Evolutionary conservation across 2,888 invertebrate species (phyloP), one percentile per base, ranked within the genome.

Genomic region (Terebella lapidaria): DNA sequence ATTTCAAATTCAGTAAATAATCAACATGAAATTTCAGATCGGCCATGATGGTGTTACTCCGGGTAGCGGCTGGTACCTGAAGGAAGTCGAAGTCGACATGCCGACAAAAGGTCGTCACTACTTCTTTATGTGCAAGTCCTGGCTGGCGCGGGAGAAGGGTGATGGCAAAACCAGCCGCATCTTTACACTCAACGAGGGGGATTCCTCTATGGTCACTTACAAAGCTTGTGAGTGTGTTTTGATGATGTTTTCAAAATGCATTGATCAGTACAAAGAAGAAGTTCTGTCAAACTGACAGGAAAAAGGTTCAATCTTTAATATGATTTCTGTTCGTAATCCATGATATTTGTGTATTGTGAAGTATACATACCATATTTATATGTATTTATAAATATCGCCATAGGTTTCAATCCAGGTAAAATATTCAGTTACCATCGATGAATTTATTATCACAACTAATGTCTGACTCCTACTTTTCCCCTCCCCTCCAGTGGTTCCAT

Each of bases 81-180:
- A 78, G 62, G 73, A 77, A 46, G 66, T 81, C 20, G 75, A 76
- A 56, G 69, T 81, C 1, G 76, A 78, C 62, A 67, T 78, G 65
- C 80, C 81, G 4, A 77, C 75, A 4, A 78, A 76, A 64, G 80
- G 80, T 3, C 75, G 73, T 63, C 74, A 76, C 59, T 81, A 78
- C 67, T 71, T 71, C 56, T 80, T 81, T 67, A 65, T 62, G 2
- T 79, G 80, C 65, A 72, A 74, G 54, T 69, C 72, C 61, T 81
- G 81, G 81, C 63, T 81, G 57, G 77, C 79, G 3, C 63, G 72
- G 27, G 75, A 77, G 65, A 77, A 76, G 60, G 72, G 71, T 3
- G 80, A 80, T 64, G 78, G 79, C 10, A 74, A 74, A 56, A 80
- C 78, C 1, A 70, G 67, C 26, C 65, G 79, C 4, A 66, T 70